A percentile compares a stretch with the other conserved stretches of the same genome.
These are phyloP conservation scores for Petrocephalus zakoni DNA, from an alignment of 2,113 vertebrate genomes.

Conservation along the genomic window DNA sequence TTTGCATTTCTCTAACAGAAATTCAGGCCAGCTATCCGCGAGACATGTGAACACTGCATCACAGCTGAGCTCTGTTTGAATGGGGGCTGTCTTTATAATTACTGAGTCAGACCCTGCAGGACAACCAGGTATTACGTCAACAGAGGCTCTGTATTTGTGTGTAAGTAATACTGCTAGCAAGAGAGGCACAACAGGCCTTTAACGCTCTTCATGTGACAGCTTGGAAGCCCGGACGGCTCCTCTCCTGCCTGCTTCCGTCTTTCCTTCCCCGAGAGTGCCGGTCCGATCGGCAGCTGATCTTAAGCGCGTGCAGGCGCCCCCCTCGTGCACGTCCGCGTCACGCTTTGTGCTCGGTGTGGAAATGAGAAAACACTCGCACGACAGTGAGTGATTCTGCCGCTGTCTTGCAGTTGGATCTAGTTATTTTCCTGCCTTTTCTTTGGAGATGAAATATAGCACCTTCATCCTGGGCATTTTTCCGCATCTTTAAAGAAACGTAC, in stretches of 20 bases:
- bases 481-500: background rate
- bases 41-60: background rate
- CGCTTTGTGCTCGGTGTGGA: background rate
- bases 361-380: background rate
- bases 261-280: conserved; percentile 20
- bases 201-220: conserved; percentile 29
- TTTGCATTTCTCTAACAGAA: background rate
- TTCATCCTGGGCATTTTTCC: background rate
- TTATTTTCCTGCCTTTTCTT: background rate
- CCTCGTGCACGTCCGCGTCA: conserved; percentile 17
- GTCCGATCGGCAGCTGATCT: conserved; percentile 38
- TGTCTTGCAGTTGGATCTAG: background rate
- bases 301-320: background rate
- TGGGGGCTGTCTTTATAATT: background rate
- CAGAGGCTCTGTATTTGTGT: background rate
- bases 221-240: conserved; percentile 13
- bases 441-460: conserved; percentile 2
- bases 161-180: background rate
- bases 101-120: background rate
- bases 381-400: background rate
- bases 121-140: background rate
- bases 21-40: background rate
- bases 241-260: conserved; percentile 27
- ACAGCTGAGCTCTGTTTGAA: background rate
- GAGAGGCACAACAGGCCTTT: background rate